Conservation (phyloP, 2,888 invertebrate species). For the Drosophila flavopinicola region DNA sequence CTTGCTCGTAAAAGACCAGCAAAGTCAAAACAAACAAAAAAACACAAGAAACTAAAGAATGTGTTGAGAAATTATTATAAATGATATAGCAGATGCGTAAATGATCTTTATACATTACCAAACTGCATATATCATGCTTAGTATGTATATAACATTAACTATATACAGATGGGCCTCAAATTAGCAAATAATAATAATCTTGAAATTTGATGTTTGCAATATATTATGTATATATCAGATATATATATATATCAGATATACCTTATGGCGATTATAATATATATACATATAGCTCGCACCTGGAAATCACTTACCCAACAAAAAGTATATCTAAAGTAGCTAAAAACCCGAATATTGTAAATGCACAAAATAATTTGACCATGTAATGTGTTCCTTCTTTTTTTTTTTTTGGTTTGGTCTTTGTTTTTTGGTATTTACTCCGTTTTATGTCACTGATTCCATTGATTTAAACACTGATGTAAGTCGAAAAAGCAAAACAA, state of each 20-base stretch:
- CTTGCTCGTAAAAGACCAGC: constrained; percentile 22
- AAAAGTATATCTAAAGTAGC: no score
- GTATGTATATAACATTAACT: no score
- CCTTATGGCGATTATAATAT: no score
- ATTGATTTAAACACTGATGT: constrained; percentile 16
- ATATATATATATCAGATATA: no score
- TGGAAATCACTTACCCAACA: constrained; percentile 33
- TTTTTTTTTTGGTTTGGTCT: no score
- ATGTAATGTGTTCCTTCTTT: not conserved
- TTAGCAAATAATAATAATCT: no score
- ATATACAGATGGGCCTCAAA: no score
- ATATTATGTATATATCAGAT: no score
- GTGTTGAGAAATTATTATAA: constrained; percentile 42
- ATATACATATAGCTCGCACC: no score
- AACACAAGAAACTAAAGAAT: constrained; percentile 22
- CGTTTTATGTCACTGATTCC: constrained; percentile 13
- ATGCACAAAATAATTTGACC: constrained; percentile 13
- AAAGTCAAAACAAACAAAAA: constrained; percentile 5
- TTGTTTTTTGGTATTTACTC: no score
- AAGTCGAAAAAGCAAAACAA: constrained; percentile 21
- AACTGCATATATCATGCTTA: no score
- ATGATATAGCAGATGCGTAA: constrained; percentile 50
- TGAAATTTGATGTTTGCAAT: no score
- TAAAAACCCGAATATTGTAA: constrained; percentile 10
- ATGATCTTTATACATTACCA: constrained; percentile 1